Conservation (phyloP, 2,113 vertebrate genomes). For the Carassius carassius region DNA sequence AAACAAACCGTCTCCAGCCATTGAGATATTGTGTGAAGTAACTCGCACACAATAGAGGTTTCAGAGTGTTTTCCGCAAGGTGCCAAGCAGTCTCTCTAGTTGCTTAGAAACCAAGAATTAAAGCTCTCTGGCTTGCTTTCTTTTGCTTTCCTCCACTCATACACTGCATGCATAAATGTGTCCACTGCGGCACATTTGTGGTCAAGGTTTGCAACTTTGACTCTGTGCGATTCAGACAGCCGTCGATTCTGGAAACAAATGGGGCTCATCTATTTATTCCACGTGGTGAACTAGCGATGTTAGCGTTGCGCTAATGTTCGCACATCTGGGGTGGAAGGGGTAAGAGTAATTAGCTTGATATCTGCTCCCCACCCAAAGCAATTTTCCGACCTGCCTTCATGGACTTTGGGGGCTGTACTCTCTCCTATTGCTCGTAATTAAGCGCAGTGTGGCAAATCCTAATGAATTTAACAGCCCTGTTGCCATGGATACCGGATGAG, state of each 20-base stretch:
- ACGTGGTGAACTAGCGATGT: not conserved
- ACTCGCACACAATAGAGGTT: constrained; percentile 42
- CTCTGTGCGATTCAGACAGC: not conserved
- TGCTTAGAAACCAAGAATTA: constrained; percentile 59
- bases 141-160: constrained; percentile 34
- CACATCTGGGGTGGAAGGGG: not conserved
- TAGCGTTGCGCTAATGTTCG: not conserved
- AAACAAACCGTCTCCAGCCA: constrained; percentile 9
- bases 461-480: constrained; percentile 57
- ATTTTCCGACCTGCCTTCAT: constrained; percentile 36
- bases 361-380: constrained; percentile 47
- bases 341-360: constrained; percentile 51
- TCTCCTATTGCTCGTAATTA: constrained; percentile 52
- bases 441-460: constrained; percentile 44
- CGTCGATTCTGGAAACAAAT: not conserved
- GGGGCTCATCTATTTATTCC: not conserved
- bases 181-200: constrained; percentile 17
- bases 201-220: constrained; percentile 35
- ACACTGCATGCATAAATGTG: constrained; percentile 37
- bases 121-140: constrained; percentile 5
- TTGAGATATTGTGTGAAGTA: constrained; percentile 41
- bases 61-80: constrained; percentile 38
- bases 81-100: constrained; percentile 52
- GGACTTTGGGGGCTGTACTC: constrained; percentile 35
- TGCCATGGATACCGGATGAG: constrained; percentile 65